Percentiles rank a stretch among this genome's conserved stretches.
phyloP scores from a whole-genome alignment of 2,113 vertebrate species.

The Neolamprologus falcicula region DNA sequence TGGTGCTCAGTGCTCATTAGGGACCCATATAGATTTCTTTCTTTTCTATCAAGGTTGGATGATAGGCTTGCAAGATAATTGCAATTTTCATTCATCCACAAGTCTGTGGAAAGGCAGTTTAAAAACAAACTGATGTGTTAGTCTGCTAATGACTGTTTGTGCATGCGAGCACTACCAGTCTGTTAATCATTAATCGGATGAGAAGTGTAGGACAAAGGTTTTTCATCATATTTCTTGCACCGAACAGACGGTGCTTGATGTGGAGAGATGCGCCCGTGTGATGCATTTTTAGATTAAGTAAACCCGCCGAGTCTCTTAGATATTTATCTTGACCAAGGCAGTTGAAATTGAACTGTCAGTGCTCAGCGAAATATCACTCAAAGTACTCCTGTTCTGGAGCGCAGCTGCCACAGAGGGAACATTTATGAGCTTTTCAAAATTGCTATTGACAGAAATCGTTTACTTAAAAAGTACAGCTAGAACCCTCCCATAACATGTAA shows the following conservation, averaged over 20 bases:
- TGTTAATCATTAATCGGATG: constrained; percentile 8
- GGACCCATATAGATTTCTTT: constrained; percentile 40
- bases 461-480: background rate
- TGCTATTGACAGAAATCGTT: background rate
- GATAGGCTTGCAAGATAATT: constrained; percentile 24
- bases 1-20: constrained; percentile 50
- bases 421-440: background rate
- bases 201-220: background rate
- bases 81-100: background rate
- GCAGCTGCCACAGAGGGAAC: background rate
- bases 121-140: constrained; percentile 8
- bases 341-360: background rate
- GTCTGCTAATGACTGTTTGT: constrained; percentile 12
- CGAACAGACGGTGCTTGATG: background rate
- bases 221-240: background rate
- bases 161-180: background rate
- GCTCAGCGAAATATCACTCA: background rate
- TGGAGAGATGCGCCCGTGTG: background rate
- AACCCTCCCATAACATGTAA: background rate
- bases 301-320: background rate
- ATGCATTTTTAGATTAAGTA: background rate
- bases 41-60: constrained; percentile 32
- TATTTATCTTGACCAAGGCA: background rate
- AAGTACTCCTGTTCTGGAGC: background rate
- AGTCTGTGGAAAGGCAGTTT: background rate